phyloP scores from a whole-genome alignment of 1,140 invertebrate species.

The Paralvinella palmiformis region DNA sequence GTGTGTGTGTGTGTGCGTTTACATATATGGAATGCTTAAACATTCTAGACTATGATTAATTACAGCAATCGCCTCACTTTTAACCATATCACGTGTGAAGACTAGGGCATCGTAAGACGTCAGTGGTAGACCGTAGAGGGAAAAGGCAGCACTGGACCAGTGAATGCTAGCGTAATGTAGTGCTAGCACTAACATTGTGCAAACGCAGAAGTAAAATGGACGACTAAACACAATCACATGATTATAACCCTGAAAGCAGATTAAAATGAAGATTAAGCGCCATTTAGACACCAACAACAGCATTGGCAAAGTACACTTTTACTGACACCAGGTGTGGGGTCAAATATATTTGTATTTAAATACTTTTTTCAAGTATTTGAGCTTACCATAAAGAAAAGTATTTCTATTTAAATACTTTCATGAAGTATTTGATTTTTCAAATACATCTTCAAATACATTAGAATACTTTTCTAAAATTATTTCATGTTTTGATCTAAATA shows the following conservation, averaged over 20 bases:
- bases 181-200: constrained; percentile 66
- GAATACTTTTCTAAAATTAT: too few relatives aligned
- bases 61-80: constrained; percentile 26
- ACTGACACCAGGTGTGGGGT: too few relatives aligned
- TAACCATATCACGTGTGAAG: constrained; percentile 59
- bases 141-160: constrained; percentile 47
- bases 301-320: too few relatives aligned
- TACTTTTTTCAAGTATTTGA: too few relatives aligned
- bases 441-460: too few relatives aligned
- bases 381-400: too few relatives aligned
- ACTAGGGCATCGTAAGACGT: constrained; percentile 63
- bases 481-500: too few relatives aligned
- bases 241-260: constrained; percentile 73
- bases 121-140: constrained; percentile 71
- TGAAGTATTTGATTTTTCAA: too few relatives aligned
- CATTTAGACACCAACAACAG: not conserved
- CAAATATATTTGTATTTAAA: too few relatives aligned
- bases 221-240: constrained; percentile 85
- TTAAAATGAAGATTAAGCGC: not conserved
- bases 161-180: constrained; percentile 54
- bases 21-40: not conserved
- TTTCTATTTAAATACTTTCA: too few relatives aligned
- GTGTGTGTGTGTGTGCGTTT: too few relatives aligned
- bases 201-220: constrained; percentile 91
- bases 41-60: not conserved